Percentiles rank a stretch among this genome's conserved stretches.
phyloP scores from a whole-genome alignment of 2,113 vertebrate species.

The Speoplatyrhinus poulsoni region DNA sequence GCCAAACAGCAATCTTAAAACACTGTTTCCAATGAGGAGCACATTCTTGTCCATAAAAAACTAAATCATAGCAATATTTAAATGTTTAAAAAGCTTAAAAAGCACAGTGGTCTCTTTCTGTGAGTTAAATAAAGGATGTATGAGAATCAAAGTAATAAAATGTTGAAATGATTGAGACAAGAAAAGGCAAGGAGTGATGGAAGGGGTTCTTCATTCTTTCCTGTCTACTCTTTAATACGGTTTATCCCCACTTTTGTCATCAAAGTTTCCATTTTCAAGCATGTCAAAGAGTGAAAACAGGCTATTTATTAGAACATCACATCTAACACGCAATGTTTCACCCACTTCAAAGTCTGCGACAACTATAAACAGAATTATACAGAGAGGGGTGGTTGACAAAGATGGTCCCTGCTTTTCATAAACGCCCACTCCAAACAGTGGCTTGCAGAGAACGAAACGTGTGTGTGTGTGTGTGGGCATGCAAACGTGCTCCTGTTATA shows the following conservation, averaged over 20 bases:
- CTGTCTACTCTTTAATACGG: too few species aligned
- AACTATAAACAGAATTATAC: constrained; percentile 62
- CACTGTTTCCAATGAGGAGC: too few species aligned
- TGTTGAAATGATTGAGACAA: too few species aligned
- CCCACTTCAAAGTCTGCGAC: constrained; percentile 62
- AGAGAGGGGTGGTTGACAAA: constrained; percentile 41
- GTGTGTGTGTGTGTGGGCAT: neutral
- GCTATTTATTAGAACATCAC: constrained; percentile 67
- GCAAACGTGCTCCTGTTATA: neutral
- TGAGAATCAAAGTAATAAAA: too few species aligned
- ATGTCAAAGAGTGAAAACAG: constrained; percentile 58
- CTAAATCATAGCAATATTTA: too few species aligned
- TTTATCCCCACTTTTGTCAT: constrained; percentile 9
- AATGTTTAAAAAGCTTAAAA: too few species aligned
- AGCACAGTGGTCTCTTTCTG: too few species aligned
- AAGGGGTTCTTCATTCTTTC: too few species aligned
- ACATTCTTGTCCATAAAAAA: too few species aligned
- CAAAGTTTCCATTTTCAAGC: constrained; percentile 66
- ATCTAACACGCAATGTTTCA: constrained; percentile 52
- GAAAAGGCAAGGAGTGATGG: too few species aligned
- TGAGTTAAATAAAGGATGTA: too few species aligned
- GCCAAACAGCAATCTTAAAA: too few species aligned
- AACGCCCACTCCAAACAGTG: neutral
- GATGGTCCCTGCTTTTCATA: constrained; percentile 41
- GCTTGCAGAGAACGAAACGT: neutral